These are phyloP conservation scores for Ophion obscuratus DNA, from an alignment of 2,888 invertebrate species.

Conservation along the genomic window DNA sequence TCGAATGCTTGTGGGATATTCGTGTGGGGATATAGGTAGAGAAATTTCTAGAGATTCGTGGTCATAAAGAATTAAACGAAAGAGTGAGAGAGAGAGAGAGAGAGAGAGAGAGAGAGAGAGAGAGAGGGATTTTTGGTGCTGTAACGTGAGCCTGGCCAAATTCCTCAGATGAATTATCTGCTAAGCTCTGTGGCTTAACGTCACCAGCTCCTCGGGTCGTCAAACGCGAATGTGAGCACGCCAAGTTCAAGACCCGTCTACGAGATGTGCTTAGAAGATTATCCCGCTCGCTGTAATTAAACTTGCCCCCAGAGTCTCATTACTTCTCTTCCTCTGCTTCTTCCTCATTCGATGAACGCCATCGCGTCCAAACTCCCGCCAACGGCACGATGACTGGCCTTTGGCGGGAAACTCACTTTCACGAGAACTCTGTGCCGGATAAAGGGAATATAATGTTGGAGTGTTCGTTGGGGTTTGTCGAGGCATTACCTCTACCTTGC, in stretches of 20 bases:
- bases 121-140: constrained; percentile 1
- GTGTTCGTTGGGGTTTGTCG: no score
- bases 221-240: neutral
- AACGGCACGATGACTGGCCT: no score
- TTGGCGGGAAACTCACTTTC: neutral
- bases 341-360: neutral
- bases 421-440: no score
- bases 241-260: neutral
- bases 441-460: no score
- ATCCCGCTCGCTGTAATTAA: neutral
- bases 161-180: neutral
- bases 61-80: constrained; percentile 14
- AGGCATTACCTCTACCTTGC: no score
- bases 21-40: constrained; percentile 35
- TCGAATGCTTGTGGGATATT: constrained; percentile 44
- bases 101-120: neutral
- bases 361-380: neutral
- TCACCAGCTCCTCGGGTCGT: neutral
- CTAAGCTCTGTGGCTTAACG: neutral
- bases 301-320: neutral
- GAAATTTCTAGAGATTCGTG: constrained; percentile 46
- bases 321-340: neutral
- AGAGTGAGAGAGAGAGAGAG: neutral
- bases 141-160: neutral
- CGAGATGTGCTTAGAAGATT: neutral